Percentiles rank a stretch among this genome's conserved stretches.
phyloP scores from a whole-genome alignment of 2,113 vertebrate genomes.

The Rhineura floridana region DNA sequence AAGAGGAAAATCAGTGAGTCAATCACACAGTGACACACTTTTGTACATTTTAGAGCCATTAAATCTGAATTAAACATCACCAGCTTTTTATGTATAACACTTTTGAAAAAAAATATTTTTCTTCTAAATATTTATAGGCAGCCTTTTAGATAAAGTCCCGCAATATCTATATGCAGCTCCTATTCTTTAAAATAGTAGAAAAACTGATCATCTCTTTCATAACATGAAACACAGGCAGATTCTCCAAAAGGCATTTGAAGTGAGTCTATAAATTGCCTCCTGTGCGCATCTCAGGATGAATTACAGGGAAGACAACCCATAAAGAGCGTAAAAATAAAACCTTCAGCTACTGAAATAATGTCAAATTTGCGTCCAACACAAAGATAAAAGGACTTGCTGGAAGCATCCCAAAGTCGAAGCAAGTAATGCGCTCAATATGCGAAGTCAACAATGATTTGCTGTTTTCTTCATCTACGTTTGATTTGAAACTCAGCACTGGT shows the following conservation, averaged over 20 bases:
- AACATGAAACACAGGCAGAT: constrained; percentile 65
- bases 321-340: constrained; percentile 56
- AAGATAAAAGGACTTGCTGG: constrained; percentile 65
- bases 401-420: constrained; percentile 55
- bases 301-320: constrained; percentile 13
- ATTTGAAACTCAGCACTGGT: constrained; percentile 6
- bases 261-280: constrained; percentile 43
- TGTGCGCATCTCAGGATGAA: constrained; percentile 49
- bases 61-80: neutral
- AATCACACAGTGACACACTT: neutral
- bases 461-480: constrained; percentile 32
- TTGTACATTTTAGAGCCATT: neutral
- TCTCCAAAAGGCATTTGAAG: constrained; percentile 43
- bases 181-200: constrained; percentile 32
- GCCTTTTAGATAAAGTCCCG: neutral
- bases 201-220: constrained; percentile 64
- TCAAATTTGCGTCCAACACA: constrained; percentile 54
- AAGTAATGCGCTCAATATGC: constrained; percentile 69
- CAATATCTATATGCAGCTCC: constrained; percentile 26
- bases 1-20: neutral
- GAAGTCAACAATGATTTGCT: constrained; percentile 45
- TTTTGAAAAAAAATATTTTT: no score
- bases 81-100: neutral
- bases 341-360: constrained; percentile 61
- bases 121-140: constrained; percentile 5